Conservation (phyloP, 2,888 invertebrate genomes). For the Catotricha subobsoleta region DNA sequence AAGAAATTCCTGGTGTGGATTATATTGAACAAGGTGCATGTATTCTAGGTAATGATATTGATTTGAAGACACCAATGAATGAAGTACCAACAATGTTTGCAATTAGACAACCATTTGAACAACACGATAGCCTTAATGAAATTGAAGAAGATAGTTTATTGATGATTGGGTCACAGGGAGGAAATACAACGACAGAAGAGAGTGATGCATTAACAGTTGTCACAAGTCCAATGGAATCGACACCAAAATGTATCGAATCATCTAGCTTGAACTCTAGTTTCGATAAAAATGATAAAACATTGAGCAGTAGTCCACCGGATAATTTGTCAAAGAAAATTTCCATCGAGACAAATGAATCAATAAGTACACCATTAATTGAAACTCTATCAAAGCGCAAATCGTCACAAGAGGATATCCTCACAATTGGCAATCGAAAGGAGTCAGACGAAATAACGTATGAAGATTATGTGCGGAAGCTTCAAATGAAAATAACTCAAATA, state of each 20-base stretch:
- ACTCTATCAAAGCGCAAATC: constrained; percentile 1
- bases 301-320: background rate
- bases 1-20: constrained; percentile 34
- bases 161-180: constrained; percentile 31
- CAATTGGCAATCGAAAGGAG: constrained; percentile 16
- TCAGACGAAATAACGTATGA: constrained; percentile 32
- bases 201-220: constrained; percentile 38
- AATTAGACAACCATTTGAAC: constrained; percentile 5
- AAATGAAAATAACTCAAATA: constrained; percentile 50
- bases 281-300: constrained; percentile 23
- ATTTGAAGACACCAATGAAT: constrained; percentile 29
- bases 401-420: constrained; percentile 15
- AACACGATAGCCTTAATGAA: constrained; percentile 20
- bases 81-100: constrained; percentile 21
- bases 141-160: constrained; percentile 41
- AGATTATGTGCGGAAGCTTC: constrained; percentile 45
- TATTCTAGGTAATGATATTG: constrained; percentile 24
- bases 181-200: constrained; percentile 39
- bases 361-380: constrained; percentile 11
- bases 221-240: constrained; percentile 32
- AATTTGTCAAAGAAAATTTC: background rate
- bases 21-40: constrained; percentile 36
- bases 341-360: constrained; percentile 8
- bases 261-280: constrained; percentile 23
- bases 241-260: constrained; percentile 6